A percentile compares a stretch with the other conserved stretches of the same genome.
These are phyloP conservation scores for Megalops cyprinoides DNA, from an alignment of 2,797 vertebrate genomes.

Conservation along the genomic window DNA sequence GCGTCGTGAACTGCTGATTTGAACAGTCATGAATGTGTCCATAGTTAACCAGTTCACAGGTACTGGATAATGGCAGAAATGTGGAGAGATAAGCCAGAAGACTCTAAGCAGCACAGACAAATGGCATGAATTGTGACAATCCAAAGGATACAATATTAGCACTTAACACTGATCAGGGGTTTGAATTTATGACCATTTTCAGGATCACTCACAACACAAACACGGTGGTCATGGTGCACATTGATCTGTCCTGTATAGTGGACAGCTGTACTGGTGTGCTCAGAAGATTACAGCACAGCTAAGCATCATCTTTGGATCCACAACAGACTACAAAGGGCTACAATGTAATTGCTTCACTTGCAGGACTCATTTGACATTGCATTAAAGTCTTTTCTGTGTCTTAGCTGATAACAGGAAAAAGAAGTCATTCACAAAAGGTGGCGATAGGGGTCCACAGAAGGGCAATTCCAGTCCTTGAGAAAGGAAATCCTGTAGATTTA, in stretches of 20 bases:
- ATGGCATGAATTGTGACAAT: neutral
- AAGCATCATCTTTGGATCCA: neutral
- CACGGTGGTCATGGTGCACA: neutral
- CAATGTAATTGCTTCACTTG: no score
- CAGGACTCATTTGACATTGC: no score
- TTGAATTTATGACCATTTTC: neutral
- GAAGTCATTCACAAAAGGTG: neutral
- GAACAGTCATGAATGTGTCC: constrained; percentile 1
- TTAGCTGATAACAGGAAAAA: neutral
- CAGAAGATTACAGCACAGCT: neutral
- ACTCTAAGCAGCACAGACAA: neutral
- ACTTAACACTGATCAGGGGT: neutral
- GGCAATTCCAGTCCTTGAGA: neutral
- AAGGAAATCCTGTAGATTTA: no score
- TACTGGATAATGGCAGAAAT: neutral
- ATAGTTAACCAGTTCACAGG: neutral
- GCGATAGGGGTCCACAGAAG: neutral
- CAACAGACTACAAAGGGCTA: no score
- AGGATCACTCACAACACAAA: neutral
- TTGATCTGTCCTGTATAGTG: neutral
- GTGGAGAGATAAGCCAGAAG: neutral
- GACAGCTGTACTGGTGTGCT: neutral
- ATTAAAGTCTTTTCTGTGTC: neutral
- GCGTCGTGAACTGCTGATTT: constrained; percentile 1
- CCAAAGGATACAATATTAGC: neutral